A percentile compares a stretch with the other conserved stretches of the same genome.
Conservation (phyloP, 2,888 invertebrate species). For the Heliconius charithonia region DNA sequence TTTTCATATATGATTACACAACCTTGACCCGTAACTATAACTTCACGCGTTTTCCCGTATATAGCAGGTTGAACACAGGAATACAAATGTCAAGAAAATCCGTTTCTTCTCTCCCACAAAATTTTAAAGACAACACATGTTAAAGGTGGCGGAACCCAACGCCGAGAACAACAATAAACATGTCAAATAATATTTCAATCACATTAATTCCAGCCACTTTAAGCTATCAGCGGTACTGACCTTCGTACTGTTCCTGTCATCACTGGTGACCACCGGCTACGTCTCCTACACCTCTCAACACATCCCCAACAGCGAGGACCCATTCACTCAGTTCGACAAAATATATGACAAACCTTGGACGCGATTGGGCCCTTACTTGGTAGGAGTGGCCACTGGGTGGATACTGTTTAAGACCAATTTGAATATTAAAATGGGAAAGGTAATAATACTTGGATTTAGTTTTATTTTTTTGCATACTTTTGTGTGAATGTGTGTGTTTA, state of each 20-base stretch:
- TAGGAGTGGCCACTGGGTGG: constrained; percentile 94
- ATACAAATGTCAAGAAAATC: too few species aligned
- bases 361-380: constrained; percentile 91
- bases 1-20: too few species aligned
- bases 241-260: constrained; percentile 87
- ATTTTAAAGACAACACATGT: too few species aligned
- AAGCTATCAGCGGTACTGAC: constrained; percentile 88
- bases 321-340: constrained; percentile 92
- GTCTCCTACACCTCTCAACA: constrained; percentile 91
- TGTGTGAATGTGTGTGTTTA: neutral
- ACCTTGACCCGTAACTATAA: too few species aligned
- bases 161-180: too few species aligned
- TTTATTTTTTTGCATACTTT: neutral
- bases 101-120: too few species aligned
- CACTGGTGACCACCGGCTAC: constrained; percentile 91
- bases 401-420: constrained; percentile 92
- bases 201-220: constrained; percentile 85
- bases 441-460: constrained; percentile 59
- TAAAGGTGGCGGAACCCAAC: too few species aligned
- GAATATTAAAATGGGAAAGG: constrained; percentile 89
- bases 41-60: too few species aligned
- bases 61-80: too few species aligned
- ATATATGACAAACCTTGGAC: constrained; percentile 96
- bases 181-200: neutral
- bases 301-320: constrained; percentile 91